phyloP scores from a whole-genome alignment of 1,140 invertebrate genomes.

The Trachelipus rathkii region DNA sequence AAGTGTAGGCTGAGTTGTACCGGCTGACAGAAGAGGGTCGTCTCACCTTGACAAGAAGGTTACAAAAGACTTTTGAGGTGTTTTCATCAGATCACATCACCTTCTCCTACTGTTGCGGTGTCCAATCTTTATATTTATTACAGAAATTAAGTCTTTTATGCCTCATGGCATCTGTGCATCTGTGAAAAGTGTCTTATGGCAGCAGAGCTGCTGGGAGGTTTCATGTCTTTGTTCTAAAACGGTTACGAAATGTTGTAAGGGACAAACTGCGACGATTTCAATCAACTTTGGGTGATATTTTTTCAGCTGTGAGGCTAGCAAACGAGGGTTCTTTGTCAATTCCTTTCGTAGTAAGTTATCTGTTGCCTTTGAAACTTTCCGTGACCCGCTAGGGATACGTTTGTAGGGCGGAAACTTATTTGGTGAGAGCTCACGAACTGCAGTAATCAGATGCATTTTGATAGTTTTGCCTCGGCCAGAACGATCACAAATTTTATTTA shows the following conservation, averaged over 20 bases:
- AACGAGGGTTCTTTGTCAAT: neutral
- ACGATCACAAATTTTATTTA: neutral
- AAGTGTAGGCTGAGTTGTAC: no score
- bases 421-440: neutral
- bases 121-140: no score
- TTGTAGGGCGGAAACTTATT: neutral
- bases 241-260: neutral
- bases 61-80: no score
- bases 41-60: no score
- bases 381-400: neutral
- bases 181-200: no score
- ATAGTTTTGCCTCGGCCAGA: neutral
- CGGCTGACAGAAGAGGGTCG: no score
- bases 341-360: neutral
- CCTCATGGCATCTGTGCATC: no score
- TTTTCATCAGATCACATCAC: no score
- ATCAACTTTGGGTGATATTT: neutral
- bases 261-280: neutral
- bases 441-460: neutral
- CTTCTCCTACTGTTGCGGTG: no score
- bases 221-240: no score
- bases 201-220: no score
- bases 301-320: neutral
- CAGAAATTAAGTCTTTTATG: no score
- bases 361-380: neutral